Conservation (phyloP, 2,888 invertebrate species). For the Acholoe squamosa region DNA sequence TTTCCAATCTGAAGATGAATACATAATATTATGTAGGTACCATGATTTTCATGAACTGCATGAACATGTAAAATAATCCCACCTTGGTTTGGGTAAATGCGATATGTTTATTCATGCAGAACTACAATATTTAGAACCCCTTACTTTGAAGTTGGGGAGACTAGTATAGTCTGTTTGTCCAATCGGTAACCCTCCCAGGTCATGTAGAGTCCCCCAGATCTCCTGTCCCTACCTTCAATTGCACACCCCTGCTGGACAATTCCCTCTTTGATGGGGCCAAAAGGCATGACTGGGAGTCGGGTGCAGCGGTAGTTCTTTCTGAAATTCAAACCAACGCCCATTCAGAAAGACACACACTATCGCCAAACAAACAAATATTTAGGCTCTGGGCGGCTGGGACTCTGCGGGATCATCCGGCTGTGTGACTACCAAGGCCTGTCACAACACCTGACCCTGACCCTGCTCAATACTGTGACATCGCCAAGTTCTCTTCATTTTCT, state of each 20-base stretch:
- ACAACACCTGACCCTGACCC: conserved; percentile 3
- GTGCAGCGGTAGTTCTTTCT: not conserved
- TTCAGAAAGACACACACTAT: not conserved
- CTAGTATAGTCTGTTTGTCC: too few species aligned
- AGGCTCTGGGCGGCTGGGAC: not conserved
- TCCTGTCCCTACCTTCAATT: not conserved
- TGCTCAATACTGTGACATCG: not conserved
- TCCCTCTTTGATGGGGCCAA: not conserved
- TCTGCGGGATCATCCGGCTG: not conserved
- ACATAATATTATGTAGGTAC: too few species aligned
- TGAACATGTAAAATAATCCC: too few species aligned
- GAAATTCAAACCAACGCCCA: not conserved
- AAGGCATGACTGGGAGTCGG: not conserved
- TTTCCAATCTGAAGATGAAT: too few species aligned
- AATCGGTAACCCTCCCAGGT: too few species aligned
- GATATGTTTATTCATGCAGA: too few species aligned
- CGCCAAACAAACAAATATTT: conserved; percentile 27
- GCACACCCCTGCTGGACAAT: not conserved
- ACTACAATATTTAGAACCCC: too few species aligned
- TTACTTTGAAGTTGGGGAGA: too few species aligned
- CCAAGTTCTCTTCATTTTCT: not conserved
- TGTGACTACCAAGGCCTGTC: not conserved
- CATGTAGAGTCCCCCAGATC: not conserved
- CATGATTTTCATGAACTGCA: too few species aligned
- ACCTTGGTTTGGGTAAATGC: too few species aligned